phyloP scores from a whole-genome alignment of 1,140 invertebrate genomes.

The Drosophila saltans region DNA sequence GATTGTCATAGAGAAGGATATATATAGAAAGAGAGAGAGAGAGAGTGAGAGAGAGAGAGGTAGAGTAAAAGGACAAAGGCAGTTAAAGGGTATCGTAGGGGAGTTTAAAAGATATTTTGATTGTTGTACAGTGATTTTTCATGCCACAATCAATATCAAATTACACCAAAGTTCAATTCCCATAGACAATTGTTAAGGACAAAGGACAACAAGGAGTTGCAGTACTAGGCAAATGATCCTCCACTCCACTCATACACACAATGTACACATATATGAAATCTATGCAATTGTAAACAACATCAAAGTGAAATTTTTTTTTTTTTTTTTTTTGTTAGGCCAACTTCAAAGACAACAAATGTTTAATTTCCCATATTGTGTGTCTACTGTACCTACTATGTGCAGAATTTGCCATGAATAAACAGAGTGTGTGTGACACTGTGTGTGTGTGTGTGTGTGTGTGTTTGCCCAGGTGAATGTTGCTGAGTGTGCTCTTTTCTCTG shows the following conservation, averaged over 20 bases:
- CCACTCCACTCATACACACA: too few relatives aligned
- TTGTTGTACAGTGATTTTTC: not conserved
- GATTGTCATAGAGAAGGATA: not conserved
- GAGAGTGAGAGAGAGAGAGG: not conserved
- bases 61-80: not conserved
- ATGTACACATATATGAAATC: not conserved
- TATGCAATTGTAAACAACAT: too few relatives aligned
- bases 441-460: conserved; percentile 36
- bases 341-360: too few relatives aligned
- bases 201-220: too few relatives aligned
- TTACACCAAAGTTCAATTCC: too few relatives aligned
- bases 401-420: conserved; percentile 13
- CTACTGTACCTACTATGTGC: conserved; percentile 7
- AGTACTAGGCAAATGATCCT: too few relatives aligned
- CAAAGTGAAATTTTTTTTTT: too few relatives aligned
- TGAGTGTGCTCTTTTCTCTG: conserved; percentile 42
- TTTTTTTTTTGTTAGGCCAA: too few relatives aligned
- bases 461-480: conserved; percentile 70
- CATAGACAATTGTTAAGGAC: too few relatives aligned
- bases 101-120: conserved; percentile 4
- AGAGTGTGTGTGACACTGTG: conserved; percentile 8
- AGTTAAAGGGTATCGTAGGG: not conserved
- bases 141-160: too few relatives aligned
- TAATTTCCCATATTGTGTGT: not conserved
- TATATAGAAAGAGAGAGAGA: too few relatives aligned